Percentiles rank a stretch among this genome's conserved stretches.
Evolutionary conservation across 2,113 vertebrate species (phyloP).

Genomic region (Columba janthina): DNA sequence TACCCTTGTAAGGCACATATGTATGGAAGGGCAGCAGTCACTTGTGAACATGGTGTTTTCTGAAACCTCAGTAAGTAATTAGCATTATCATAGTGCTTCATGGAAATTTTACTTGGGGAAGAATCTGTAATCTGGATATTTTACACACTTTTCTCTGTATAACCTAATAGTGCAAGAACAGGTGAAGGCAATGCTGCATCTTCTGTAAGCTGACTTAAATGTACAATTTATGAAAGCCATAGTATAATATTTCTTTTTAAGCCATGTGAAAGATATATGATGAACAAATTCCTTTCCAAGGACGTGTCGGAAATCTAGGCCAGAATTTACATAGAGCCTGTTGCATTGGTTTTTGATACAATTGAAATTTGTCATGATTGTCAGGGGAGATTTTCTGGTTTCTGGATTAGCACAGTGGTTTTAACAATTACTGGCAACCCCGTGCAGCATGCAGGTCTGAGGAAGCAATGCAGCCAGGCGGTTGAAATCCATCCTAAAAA

Average conservation of each 20-base stretch:
- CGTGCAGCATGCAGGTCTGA: not conserved
- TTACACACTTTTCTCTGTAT: not conserved
- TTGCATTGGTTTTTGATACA: not conserved
- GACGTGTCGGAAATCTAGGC: not conserved
- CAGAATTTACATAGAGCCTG: not conserved
- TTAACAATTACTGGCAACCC: not conserved
- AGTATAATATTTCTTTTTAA: not conserved
- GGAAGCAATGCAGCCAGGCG: conserved; percentile 26
- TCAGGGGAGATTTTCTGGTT: not conserved
- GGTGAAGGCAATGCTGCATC: not conserved
- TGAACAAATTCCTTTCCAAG: conserved; percentile 2
- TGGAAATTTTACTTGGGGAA: not conserved
- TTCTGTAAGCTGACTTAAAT: not conserved
- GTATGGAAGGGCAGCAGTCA: not conserved
- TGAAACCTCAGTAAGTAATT: not conserved
- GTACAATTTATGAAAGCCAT: not conserved
- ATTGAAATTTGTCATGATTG: not conserved
- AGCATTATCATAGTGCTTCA: not conserved
- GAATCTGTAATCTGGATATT: not conserved
- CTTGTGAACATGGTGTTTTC: not conserved
- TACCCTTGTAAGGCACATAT: not conserved
- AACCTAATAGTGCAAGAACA: not conserved
- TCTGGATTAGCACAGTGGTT: not conserved
- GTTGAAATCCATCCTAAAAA: conserved; percentile 30
- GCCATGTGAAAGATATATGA: not conserved